phyloP scores from a whole-genome alignment of 1,140 invertebrate genomes.

The Hesperophylax magnus region DNA sequence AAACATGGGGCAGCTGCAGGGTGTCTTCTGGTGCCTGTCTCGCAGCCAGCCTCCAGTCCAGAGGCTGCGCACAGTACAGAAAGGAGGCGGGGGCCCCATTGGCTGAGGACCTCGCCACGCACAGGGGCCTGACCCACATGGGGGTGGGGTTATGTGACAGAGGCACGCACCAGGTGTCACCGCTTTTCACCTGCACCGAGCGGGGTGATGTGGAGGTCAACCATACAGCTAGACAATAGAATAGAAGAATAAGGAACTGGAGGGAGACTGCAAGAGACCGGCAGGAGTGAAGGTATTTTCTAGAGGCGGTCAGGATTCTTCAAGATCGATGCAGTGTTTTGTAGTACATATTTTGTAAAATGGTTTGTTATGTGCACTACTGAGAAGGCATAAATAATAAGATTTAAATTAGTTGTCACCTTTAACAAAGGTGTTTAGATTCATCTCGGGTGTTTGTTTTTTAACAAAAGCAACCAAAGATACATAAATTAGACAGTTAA shows the following conservation, averaged over 20 bases:
- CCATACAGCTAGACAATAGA: constrained; percentile 38
- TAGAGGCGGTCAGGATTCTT: no score
- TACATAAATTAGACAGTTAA: no score
- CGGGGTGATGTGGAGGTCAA: constrained; percentile 37
- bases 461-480: no score
- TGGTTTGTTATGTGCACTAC: no score
- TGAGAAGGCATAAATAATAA: no score
- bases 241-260: constrained; percentile 1
- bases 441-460: no score
- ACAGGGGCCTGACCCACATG: constrained; percentile 55
- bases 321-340: no score
- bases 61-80: constrained; percentile 55
- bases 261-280: no score
- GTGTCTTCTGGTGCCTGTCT: constrained; percentile 46
- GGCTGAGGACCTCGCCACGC: not conserved
- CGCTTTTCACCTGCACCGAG: constrained; percentile 51
- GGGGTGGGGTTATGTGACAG: constrained; percentile 59
- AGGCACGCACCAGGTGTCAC: constrained; percentile 60
- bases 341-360: no score
- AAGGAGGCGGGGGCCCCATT: constrained; percentile 28
- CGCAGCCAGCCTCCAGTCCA: constrained; percentile 56
- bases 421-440: no score
- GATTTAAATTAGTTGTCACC: no score
- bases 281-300: no score
- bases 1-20: constrained; percentile 53